Evolutionary conservation across 2,888 invertebrate genomes (phyloP).

Genomic region (Sepioteuthis lessoniana): DNA sequence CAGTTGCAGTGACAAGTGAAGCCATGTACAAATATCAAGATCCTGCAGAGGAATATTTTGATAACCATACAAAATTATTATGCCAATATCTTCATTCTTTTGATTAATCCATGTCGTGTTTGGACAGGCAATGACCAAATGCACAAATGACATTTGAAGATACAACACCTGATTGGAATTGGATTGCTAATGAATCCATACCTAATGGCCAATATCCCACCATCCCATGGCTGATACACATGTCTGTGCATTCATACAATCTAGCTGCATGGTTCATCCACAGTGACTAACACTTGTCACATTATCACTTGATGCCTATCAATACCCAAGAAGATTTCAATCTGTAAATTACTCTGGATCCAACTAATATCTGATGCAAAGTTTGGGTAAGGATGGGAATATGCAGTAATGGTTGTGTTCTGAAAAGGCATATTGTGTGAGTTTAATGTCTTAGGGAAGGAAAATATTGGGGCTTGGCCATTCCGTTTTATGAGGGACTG

Average conservation of each 20-base stretch:
- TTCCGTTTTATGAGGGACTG: too few species aligned
- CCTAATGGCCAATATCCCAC: background rate
- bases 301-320: background rate
- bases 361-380: background rate
- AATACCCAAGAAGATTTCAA: background rate
- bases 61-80: background rate
- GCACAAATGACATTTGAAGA: background rate
- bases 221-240: background rate
- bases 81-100: background rate
- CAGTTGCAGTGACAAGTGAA: background rate
- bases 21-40: background rate
- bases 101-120: background rate
- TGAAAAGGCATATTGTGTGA: too few species aligned
- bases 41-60: background rate
- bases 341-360: background rate
- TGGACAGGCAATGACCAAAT: background rate
- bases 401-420: too few species aligned
- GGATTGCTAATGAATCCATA: background rate
- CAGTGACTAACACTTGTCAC: background rate
- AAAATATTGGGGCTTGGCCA: background rate
- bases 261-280: background rate
- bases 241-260: background rate
- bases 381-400: background rate
- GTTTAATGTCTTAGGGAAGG: background rate
- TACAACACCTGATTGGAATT: background rate